Conservation (phyloP, 2,797 vertebrate genomes). For the Erethizon dorsatum region DNA sequence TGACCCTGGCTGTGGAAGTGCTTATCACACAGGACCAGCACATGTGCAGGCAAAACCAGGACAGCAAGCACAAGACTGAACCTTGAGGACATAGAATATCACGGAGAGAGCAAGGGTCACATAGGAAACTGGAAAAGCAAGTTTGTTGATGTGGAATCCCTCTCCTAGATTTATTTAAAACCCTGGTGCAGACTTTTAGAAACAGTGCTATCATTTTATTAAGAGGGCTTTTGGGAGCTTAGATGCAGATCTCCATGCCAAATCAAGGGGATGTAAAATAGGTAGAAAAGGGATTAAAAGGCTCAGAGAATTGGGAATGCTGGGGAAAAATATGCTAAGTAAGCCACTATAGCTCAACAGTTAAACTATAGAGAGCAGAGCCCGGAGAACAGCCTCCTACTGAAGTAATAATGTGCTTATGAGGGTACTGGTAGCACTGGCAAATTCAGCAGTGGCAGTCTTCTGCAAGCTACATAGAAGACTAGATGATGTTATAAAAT, state of each 20-base stretch:
- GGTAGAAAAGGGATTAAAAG: background rate
- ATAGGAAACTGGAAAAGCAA: background rate
- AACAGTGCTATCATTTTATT: background rate
- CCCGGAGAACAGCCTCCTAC: background rate
- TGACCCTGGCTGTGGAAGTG: background rate
- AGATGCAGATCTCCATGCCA: background rate
- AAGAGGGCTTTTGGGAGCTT: background rate
- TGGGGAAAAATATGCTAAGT: background rate
- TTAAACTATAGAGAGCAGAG: background rate
- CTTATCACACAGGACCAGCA: background rate
- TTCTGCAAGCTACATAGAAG: background rate
- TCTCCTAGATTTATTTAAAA: background rate
- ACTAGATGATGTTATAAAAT: background rate
- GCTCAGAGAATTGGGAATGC: background rate
- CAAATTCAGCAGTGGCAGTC: background rate
- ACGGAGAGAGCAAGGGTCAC: background rate
- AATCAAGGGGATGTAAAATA: background rate
- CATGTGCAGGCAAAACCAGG: background rate
- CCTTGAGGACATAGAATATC: background rate
- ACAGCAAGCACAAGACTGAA: background rate
- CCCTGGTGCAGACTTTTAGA: background rate
- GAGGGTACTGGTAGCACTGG: background rate
- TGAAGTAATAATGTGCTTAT: background rate
- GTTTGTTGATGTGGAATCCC: background rate
- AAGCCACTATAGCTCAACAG: background rate